Evolutionary conservation across 1,140 invertebrate genomes (phyloP), one percentile per base, ranked within the genome.

Genomic region (Aphidius ervi): DNA sequence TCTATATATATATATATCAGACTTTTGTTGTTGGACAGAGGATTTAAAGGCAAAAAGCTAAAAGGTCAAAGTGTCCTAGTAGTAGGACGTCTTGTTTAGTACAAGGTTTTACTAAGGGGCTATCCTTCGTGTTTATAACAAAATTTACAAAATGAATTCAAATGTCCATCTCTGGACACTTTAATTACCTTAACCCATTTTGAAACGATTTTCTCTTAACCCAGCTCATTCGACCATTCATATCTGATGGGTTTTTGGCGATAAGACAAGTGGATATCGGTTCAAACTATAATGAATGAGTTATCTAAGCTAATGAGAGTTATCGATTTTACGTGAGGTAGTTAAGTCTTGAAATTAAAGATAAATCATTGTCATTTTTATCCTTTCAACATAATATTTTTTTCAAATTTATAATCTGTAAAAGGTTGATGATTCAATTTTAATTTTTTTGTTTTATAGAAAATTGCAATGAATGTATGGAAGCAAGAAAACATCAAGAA

Each of bases 11-110:
- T 37, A 16, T 16, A 16, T 16, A 16, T 16, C 47, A 6, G 52
- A 40, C 52, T 41, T 41, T 54, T 43, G 42, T 54, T 39, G 39
- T n/a, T 42, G 52, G 52, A 54, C 52, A 42, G 52, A 40, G 39
- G 52, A 4, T 54, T 54, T 20, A 54, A 54, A 37, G 20, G 52
- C 52, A 54, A 54, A 54, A 54, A 54, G 52, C 39, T 40, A 54
- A 54, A 59, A 60, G 48, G 46, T 49, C 63, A 63, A 65, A 66
- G 67, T 31, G 23, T 31, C 23, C 23, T 31, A 31, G 23, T 16
- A 16, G 23, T 31, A 74, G 73, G 74, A 74, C 70, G 74, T 76
- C 73, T 75, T 77, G 72, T 73, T 76, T 31, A 31, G 23, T 31
- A 2, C 23, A 31, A 31, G 4, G 23, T 31, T 31, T 31, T 31